Conservation (phyloP, 2,888 invertebrate genomes). For the Eristalinus sepulchralis region DNA sequence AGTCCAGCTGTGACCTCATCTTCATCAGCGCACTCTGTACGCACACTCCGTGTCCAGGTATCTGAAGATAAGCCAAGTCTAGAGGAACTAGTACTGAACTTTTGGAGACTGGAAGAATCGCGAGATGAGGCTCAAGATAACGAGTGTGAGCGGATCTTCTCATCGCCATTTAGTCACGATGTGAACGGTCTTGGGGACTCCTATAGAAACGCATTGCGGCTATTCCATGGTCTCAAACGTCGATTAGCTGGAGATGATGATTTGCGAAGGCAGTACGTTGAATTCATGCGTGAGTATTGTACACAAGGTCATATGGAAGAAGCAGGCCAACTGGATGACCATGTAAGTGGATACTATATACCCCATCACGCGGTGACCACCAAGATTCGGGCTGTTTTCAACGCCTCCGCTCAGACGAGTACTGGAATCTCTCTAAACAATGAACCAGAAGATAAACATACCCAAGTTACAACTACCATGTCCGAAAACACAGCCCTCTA, state of each 20-base stretch:
- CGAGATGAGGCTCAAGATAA: neutral
- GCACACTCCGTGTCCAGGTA: neutral
- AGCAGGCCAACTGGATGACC: conserved; percentile 9
- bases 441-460: no score
- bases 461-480: no score
- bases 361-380: conserved; percentile 14
- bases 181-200: no score
- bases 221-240: no score
- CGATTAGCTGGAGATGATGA: neutral
- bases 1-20: conserved; percentile 28
- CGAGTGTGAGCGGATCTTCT: conserved; percentile 28
- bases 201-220: no score
- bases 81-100: conserved; percentile 36
- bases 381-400: conserved; percentile 49
- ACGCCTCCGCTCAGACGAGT: no score
- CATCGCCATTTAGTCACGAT: no score
- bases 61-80: conserved; percentile 1
- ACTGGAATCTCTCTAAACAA: no score
- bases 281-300: conserved; percentile 30
- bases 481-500: no score
- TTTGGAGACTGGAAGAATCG: conserved; percentile 42
- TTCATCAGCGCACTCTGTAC: neutral
- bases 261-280: conserved; percentile 10
- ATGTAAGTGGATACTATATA: no score
- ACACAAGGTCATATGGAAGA: conserved; percentile 32